Percentiles rank a stretch among this genome's conserved stretches.
phyloP scores from a whole-genome alignment of 2,797 vertebrate genomes.

The Darevskia mixta region DNA sequence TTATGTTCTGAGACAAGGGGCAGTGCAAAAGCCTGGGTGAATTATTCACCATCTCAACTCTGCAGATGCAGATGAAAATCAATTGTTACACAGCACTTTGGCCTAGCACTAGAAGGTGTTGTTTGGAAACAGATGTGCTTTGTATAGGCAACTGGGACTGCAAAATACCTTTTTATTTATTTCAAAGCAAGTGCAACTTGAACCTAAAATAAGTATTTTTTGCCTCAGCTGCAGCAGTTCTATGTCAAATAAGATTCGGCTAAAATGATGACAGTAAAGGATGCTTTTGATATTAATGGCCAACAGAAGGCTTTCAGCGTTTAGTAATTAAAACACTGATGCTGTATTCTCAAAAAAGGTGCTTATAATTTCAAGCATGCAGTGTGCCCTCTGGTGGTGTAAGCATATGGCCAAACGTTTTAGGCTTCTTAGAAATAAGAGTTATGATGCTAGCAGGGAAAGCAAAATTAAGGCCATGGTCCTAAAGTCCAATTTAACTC shows the following conservation, averaged over 20 bases:
- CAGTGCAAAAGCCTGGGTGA: background rate
- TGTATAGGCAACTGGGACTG: background rate
- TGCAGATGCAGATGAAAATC: background rate
- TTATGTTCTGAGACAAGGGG: background rate
- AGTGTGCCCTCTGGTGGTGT: background rate
- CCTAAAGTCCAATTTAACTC: background rate
- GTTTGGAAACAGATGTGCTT: background rate
- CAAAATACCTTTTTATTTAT: constrained; percentile 16
- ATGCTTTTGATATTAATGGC: constrained; percentile 43
- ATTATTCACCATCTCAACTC: background rate
- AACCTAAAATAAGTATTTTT: constrained; percentile 33
- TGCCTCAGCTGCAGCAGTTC: constrained; percentile 9
- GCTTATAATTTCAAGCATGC: constrained; percentile 49
- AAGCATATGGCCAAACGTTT: background rate
- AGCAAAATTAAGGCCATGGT: background rate
- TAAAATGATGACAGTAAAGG: constrained; percentile 15
- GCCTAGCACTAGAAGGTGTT: background rate
- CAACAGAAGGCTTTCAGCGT: background rate
- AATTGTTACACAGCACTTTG: background rate
- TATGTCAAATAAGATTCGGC: background rate
- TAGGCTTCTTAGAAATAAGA: constrained; percentile 17
- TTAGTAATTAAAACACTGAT: constrained; percentile 33
- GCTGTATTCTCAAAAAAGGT: constrained; percentile 14
- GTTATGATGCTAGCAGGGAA: background rate
- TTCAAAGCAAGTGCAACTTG: background rate